Percentiles rank a stretch among this genome's conserved stretches.
Conservation (phyloP, 2,113 vertebrate species). For the Lonchura striata region DNA sequence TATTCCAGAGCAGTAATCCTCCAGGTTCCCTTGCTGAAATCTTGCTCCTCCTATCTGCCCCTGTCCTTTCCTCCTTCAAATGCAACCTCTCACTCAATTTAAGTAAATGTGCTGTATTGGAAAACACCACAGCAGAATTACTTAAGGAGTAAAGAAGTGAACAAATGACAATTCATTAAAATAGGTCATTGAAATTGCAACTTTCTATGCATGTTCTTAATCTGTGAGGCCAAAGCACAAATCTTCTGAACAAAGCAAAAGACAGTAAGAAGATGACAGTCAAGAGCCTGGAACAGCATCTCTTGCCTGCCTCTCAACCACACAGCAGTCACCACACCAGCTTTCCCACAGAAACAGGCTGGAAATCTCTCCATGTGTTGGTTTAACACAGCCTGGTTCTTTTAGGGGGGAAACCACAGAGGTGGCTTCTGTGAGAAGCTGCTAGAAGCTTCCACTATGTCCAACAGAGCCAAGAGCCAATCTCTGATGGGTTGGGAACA, state of each 20-base stretch:
- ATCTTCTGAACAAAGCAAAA: not conserved
- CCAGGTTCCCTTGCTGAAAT: not conserved
- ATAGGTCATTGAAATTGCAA: rapidly evolving
- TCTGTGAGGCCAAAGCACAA: not conserved
- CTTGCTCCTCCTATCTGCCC: not conserved
- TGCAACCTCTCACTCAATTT: not conserved
- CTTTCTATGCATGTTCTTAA: not conserved
- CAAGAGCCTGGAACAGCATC: too few species aligned
- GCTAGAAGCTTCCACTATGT: too few species aligned
- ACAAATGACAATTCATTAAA: not conserved
- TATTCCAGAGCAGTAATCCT: not conserved
- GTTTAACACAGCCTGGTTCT: too few species aligned
- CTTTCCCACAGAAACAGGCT: too few species aligned
- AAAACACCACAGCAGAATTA: not conserved
- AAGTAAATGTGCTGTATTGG: not conserved
- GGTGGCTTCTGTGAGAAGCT: too few species aligned
- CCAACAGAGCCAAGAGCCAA: too few species aligned
- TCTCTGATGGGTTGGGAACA: too few species aligned
- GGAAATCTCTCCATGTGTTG: too few species aligned
- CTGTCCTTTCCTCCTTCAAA: not conserved
- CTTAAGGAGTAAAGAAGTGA: not conserved
- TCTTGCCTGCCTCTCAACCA: too few species aligned
- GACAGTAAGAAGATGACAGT: not conserved
- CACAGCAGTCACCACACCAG: too few species aligned
- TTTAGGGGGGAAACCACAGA: too few species aligned